Evolutionary conservation across 2,797 vertebrate species (phyloP).

Genomic region (Rallus crepitans): DNA sequence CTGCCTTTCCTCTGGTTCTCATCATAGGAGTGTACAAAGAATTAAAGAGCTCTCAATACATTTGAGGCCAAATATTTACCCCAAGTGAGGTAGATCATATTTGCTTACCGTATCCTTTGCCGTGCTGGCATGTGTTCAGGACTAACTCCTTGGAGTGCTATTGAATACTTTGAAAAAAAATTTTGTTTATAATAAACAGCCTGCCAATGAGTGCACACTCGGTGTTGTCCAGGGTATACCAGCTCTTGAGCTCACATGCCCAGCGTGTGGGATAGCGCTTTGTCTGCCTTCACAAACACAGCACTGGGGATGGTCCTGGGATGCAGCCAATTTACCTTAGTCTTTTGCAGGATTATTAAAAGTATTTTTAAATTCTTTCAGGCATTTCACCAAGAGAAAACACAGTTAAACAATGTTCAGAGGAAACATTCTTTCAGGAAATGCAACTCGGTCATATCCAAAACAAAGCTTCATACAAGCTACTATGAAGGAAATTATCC

Average conservation of each 20-base stretch:
- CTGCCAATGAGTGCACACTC: background rate
- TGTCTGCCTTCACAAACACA: background rate
- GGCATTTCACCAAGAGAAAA: background rate
- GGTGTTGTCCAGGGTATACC: background rate
- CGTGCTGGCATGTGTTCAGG: slow-evolving; percentile 28
- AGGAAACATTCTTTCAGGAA: slow-evolving; percentile 1
- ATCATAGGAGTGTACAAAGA: background rate
- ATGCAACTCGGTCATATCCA: background rate
- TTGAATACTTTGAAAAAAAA: background rate
- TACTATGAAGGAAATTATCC: no score
- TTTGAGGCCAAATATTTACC: slow-evolving; percentile 57
- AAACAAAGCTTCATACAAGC: no score
- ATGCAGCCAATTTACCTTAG: background rate
- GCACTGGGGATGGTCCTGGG: background rate
- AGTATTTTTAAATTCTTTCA: background rate
- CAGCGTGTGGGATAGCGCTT: background rate
- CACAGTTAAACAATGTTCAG: background rate
- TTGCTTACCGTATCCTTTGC: slow-evolving; percentile 49
- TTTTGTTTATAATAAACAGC: slow-evolving; percentile 27
- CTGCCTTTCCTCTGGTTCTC: slow-evolving; percentile 36
- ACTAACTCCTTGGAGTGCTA: slow-evolving; percentile 47
- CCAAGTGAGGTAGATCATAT: slow-evolving; percentile 39
- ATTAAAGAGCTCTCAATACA: slow-evolving; percentile 33
- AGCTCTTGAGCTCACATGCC: background rate
- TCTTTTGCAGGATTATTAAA: background rate